Evolutionary conservation across 2,113 vertebrate species (phyloP), one percentile per base, ranked within the genome.

Genomic region (Orcinus orca): DNA sequence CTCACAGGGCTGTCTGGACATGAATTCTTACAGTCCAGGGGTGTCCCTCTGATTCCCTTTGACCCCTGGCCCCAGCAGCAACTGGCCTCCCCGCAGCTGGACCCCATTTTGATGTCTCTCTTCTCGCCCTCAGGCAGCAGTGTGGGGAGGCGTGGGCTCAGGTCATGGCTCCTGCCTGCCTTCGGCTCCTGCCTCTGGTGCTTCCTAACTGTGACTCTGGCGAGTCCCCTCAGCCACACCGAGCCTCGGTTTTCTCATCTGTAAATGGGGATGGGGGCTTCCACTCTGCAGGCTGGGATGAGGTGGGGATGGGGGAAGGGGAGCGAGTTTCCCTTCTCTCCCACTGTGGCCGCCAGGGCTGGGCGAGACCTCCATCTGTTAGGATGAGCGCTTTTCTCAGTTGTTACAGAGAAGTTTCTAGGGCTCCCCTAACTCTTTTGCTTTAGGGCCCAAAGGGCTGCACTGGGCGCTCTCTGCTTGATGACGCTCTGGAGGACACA

Each of bases 151-250:
- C 25, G 44, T 13, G 13, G 50, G 62, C 68, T 36, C 25, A 15
- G 13, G 20, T 25, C n/a, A 7, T 1, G 26, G 62, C 38, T n/a
- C n/a, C n/a, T n/a, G n/a, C n/a, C n/a, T n/a, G n/a, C n/a, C n/a
- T 62, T 79, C n/a, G 13, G n/a, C 36, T 70, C 70, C 71, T 21
- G 23, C 26, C 8, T 36, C 81, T 20, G 55, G 13, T 1, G 5
- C 82, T 5, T 26, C 44, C 26, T 41, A 8, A 9, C 14, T 4
- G 10, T 14, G 62, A 71, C 58, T 23, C 11, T 15, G 65, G 44
- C 7, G 7, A 7, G 38, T 6, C 25, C 15, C n/a, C 11, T 29
- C 3, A 65, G 8, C 31, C n/a, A 26, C 0, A 26, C 20, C 0
- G 1, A 55, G 23, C 62, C 67, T 44, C 0, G 0, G 31, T 41